Base-by-base conservation (phyloP, 2,888 invertebrate genomes). In the Metopia argyrocephala region DNA sequence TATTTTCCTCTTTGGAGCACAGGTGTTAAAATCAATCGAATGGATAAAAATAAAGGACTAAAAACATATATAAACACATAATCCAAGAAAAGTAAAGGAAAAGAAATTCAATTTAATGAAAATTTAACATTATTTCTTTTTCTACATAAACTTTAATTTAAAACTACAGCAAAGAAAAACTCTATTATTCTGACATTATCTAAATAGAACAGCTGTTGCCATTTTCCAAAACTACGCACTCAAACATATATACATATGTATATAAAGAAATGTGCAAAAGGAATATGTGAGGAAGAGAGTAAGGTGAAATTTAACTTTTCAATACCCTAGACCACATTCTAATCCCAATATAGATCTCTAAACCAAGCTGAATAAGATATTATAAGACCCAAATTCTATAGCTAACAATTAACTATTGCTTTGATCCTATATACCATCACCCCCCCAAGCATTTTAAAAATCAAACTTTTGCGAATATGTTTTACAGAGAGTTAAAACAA, bases 11-110 rank as follows among this genome's bases (percentile, higher is more conserved):
- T 50, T 27, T 56, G 64, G 65, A 69, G n/a, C 80, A 65, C 80
- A 81, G 73, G 73, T 81, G 80, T 28, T 69, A 59, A 74, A 81
- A 68, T 74, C 76, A 76, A 74, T 81, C 73, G 73, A 74, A 76
- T 48, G 62, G 25, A 75, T 50, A 28, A 56, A 52, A 64, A 65
- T 46, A 56, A 64, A 52, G n/a, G 27, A 9, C 48, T 15, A 76
- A 50, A 68, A 12, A 28, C 45, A 20, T 52, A 45, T 50, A 46
- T 71, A 57, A 62, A 38, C 54, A 61, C 71, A 20, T 21, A 9
- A 38, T 25, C 23, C 45, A 54, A 56, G 21, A 38, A 38, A 38
- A 38, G 9, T 12, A 15, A 25, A 73, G 21, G n/a, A 48, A 27
- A 28, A 12, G 5, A 69, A 69, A 57, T 57, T 9, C 25, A 65